Conservation (phyloP, 2,113 vertebrate genomes). For the Bubo blakistoni region DNA sequence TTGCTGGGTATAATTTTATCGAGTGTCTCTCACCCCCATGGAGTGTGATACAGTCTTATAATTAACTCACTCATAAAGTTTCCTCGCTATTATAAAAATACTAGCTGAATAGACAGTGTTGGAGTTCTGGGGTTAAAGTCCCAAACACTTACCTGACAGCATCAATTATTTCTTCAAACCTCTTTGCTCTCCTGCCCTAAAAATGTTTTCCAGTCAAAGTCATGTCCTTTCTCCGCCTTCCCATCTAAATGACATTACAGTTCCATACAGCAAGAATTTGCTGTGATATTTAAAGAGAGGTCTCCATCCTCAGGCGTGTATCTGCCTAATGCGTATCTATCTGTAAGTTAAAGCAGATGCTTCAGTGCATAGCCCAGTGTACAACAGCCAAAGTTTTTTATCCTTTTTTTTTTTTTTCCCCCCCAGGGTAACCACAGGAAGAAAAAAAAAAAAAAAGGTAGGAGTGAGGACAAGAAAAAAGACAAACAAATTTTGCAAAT, state of each 20-base stretch:
- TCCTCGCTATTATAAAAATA: neutral
- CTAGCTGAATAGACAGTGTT: neutral
- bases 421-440: conserved; percentile 38
- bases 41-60: neutral
- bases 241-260: neutral
- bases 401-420: conserved; percentile 8
- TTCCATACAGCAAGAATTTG: neutral
- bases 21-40: neutral
- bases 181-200: neutral
- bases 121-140: conserved; percentile 7
- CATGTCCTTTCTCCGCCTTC: neutral
- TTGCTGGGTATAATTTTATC: neutral
- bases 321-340: conserved; percentile 27
- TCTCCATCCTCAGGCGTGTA: neutral
- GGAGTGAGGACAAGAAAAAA: neutral
- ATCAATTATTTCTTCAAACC: conserved; percentile 28
- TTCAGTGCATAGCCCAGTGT: conserved; percentile 14
- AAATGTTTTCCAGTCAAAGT: conserved; percentile 6
- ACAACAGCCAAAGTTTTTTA: conserved; percentile 56
- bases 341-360: conserved; percentile 52
- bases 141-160: conserved; percentile 1
- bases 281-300: conserved; percentile 25
- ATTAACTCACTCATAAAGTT: neutral
- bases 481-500: conserved; percentile 65
- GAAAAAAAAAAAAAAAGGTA: neutral